Evolutionary conservation across 2,888 invertebrate species (phyloP).

Genomic region (Nomada ruficornis): DNA sequence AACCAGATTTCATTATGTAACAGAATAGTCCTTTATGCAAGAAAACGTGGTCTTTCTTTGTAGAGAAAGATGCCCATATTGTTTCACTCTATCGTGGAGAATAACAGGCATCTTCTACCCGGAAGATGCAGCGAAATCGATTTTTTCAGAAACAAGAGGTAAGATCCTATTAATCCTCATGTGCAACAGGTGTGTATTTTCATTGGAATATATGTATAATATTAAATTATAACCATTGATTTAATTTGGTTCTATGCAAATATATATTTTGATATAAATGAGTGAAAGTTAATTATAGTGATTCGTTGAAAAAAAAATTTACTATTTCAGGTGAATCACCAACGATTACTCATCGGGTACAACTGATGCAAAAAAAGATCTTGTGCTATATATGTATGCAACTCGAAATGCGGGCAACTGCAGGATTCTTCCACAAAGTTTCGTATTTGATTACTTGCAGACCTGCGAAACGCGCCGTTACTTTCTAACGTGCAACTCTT

Average conservation of each 20-base stretch:
- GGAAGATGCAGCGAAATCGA: background rate
- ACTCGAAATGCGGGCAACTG: background rate
- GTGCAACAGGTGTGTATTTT: background rate
- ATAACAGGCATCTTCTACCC: slow-evolving; percentile 2
- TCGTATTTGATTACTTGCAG: slow-evolving; percentile 37
- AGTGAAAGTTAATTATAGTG: too few species aligned
- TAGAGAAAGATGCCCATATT: slow-evolving; percentile 22
- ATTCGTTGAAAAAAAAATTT: background rate
- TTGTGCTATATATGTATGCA: background rate
- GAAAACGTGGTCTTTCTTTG: slow-evolving; percentile 10
- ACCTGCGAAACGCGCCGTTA: slow-evolving; percentile 55
- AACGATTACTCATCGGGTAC: too few species aligned
- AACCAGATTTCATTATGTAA: slow-evolving; percentile 27
- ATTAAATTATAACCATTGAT: background rate
- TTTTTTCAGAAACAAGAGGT: background rate
- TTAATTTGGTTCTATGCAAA: background rate
- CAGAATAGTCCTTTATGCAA: slow-evolving; percentile 21
- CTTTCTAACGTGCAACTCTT: slow-evolving; percentile 58
- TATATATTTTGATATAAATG: background rate
- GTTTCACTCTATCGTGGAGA: background rate
- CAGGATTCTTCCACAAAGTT: slow-evolving; percentile 25
- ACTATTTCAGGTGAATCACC: slow-evolving; percentile 16
- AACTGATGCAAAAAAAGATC: too few species aligned
- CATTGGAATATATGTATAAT: background rate
- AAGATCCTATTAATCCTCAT: background rate